Evolutionary conservation across 2,888 invertebrate genomes (phyloP).

Genomic region (Apoda limacodes): DNA sequence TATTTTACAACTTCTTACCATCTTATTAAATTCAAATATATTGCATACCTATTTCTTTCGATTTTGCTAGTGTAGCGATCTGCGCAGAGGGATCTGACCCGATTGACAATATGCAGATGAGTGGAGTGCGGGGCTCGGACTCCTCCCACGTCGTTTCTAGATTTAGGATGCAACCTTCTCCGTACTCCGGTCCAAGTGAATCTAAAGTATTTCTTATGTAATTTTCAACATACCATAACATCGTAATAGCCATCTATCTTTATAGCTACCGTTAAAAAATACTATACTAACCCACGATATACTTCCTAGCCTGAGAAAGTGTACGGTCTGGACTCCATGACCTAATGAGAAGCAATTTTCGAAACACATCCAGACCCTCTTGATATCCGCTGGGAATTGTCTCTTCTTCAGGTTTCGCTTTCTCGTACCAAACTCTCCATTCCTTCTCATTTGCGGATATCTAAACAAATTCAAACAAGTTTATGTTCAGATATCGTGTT

Average conservation of each 20-base stretch:
- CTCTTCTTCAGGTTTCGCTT: conserved; percentile 92
- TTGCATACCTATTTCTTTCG: conserved; percentile 82
- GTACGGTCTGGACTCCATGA: conserved; percentile 97
- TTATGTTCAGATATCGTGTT: conserved; percentile 4
- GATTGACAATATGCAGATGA: conserved; percentile 93
- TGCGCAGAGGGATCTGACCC: conserved; percentile 98
- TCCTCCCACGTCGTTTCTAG: conserved; percentile 91
- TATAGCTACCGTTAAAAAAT: not conserved
- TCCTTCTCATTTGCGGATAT: conserved; percentile 89
- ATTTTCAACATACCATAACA: not conserved
- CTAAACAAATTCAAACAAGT: conserved; percentile 34
- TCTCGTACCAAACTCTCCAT: conserved; percentile 93
- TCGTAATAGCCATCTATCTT: not conserved
- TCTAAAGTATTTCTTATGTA: too few species aligned
- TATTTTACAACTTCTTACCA: not conserved
- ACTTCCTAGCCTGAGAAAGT: conserved; percentile 91
- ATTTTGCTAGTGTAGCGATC: conserved; percentile 87
- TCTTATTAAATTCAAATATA: not conserved
- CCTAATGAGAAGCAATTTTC: conserved; percentile 87
- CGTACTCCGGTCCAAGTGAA: conserved; percentile 87
- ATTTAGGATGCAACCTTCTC: conserved; percentile 92
- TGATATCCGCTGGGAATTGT: conserved; percentile 92
- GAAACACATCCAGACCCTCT: conserved; percentile 86
- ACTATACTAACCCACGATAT: conserved; percentile 77
- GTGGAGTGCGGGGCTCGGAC: conserved; percentile 88